These are phyloP conservation scores for Agrotis segetum DNA, from an alignment of 2,888 invertebrate species.

Conservation along the genomic window DNA sequence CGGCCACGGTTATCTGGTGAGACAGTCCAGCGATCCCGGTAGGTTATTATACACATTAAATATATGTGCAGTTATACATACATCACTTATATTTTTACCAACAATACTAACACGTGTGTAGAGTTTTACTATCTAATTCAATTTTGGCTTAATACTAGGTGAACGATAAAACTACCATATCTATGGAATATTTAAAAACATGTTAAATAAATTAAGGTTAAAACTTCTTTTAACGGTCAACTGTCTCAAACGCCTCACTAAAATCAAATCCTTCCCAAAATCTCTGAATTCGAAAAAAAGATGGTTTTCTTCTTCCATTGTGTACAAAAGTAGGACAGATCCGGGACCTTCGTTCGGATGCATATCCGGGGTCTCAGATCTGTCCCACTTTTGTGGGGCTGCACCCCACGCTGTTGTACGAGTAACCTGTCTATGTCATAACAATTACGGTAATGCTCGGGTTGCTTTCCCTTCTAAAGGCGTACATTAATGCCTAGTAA, in stretches of 20 bases:
- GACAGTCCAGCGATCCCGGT: no score
- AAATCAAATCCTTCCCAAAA: conserved; percentile 7
- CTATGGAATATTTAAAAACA: neutral
- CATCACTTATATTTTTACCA: no score
- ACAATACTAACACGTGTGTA: no score
- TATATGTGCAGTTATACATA: no score
- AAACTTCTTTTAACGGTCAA: no score
- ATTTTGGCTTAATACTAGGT: no score
- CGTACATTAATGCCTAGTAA: conserved; percentile 63
- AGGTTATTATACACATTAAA: neutral
- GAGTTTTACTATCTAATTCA: no score
- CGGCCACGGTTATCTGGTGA: no score
- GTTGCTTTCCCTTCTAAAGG: conserved; percentile 54
- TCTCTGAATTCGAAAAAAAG: neutral
- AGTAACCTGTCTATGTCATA: conserved; percentile 59
- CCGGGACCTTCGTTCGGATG: conserved; percentile 44
- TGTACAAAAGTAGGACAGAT: conserved; percentile 52
- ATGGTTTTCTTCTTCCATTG: conserved; percentile 37
- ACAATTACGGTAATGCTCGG: conserved; percentile 60
- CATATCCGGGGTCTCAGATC: neutral
- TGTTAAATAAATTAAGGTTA: conserved; percentile 6
- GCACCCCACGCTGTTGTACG: conserved; percentile 44
- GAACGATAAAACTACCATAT: no score
- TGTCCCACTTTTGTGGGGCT: no score
- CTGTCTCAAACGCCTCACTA: conserved; percentile 31